Evolutionary conservation across 2,888 invertebrate species (phyloP).

Genomic region (Chaetogeoica ovagalla): DNA sequence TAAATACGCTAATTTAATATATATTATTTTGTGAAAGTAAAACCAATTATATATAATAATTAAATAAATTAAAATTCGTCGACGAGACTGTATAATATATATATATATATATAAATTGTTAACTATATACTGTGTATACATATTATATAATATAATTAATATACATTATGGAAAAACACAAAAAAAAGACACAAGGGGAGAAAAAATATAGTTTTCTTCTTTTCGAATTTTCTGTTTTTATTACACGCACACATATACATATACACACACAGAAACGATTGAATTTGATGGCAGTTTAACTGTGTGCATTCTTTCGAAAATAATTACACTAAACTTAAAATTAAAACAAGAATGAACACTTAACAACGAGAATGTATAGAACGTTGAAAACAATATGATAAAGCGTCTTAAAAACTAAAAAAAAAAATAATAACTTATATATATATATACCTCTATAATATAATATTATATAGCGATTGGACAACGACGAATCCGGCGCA

Average conservation of each 20-base stretch:
- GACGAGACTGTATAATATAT: constrained; percentile 35
- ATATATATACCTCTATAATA: too few relatives aligned
- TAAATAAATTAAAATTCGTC: constrained; percentile 35
- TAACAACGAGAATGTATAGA: constrained; percentile 40
- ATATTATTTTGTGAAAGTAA: constrained; percentile 16
- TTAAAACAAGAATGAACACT: constrained; percentile 50
- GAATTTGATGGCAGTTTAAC: constrained; percentile 49
- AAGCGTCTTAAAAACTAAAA: constrained; percentile 45
- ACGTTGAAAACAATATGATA: constrained; percentile 51
- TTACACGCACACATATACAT: constrained; percentile 1
- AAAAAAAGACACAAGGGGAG: background rate
- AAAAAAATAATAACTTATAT: constrained; percentile 18
- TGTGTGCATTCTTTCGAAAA: constrained; percentile 34
- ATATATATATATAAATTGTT: background rate
- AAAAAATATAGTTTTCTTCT: constrained; percentile 16
- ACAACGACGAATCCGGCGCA: constrained; percentile 21
- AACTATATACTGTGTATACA: too few relatives aligned
- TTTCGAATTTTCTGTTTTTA: constrained; percentile 43
- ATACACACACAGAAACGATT: constrained; percentile 38
- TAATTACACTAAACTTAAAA: constrained; percentile 38
- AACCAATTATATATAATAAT: constrained; percentile 11
- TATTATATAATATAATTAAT: background rate
- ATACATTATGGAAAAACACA: background rate
- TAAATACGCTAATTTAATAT: constrained; percentile 30
- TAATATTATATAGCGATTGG: constrained; percentile 1